These are phyloP conservation scores for Procambarus clarkii DNA, from an alignment of 1,140 invertebrate species.

Conservation along the genomic window DNA sequence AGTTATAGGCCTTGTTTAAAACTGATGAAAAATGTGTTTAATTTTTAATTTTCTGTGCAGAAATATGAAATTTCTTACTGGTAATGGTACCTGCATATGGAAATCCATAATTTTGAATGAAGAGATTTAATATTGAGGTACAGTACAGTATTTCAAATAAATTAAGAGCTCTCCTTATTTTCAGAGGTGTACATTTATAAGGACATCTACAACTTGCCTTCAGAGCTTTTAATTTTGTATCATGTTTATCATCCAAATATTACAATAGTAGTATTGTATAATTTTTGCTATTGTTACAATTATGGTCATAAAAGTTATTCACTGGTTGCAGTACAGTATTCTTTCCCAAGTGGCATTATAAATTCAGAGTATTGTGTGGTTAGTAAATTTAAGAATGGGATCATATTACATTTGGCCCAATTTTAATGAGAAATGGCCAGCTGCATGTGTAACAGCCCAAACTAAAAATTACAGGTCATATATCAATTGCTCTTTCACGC, in stretches of 20 bases:
- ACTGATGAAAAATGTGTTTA: too few relatives aligned
- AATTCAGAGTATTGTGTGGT: slow-evolving; percentile 20
- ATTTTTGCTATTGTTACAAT: neutral
- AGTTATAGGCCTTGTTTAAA: too few relatives aligned
- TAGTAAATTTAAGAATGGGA: slow-evolving; percentile 7
- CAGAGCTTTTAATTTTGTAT: too few relatives aligned
- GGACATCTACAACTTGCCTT: too few relatives aligned
- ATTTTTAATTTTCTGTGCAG: neutral
- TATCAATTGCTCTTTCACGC: neutral
- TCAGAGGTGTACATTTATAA: too few relatives aligned
- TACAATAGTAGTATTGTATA: neutral
- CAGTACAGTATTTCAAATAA: too few relatives aligned
- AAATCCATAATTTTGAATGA: neutral
- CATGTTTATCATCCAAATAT: too few relatives aligned
- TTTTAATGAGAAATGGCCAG: slow-evolving; percentile 8
- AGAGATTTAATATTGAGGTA: neutral
- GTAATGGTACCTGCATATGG: neutral
- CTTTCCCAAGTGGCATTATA: slow-evolving; percentile 28
- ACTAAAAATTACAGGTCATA: slow-evolving; percentile 20
- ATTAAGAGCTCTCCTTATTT: too few relatives aligned
- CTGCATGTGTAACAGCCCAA: slow-evolving; percentile 1
- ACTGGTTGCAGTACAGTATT: slow-evolving; percentile 9
- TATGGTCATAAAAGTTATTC: slow-evolving; percentile 6
- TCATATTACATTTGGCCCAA: slow-evolving; percentile 1
- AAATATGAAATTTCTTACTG: neutral